phyloP scores from a whole-genome alignment of 1,140 invertebrate species.

The Caerostris darwini region DNA sequence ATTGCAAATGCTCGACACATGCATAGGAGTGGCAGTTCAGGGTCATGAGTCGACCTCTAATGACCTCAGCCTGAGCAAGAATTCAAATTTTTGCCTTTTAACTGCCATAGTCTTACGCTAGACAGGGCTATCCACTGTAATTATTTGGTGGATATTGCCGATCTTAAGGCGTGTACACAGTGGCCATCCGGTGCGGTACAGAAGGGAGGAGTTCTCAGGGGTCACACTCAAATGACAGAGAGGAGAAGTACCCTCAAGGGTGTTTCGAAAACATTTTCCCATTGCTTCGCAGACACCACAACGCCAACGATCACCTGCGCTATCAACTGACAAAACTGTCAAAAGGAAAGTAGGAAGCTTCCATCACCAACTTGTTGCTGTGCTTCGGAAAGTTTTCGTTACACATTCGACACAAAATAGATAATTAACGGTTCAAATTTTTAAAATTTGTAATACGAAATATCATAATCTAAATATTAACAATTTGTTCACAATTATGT shows the following conservation, averaged over 20 bases:
- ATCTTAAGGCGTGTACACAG: slow-evolving; percentile 65
- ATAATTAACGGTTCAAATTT: no score
- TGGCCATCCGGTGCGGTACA: slow-evolving; percentile 42
- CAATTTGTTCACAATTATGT: no score
- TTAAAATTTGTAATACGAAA: no score
- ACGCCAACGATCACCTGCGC: slow-evolving; percentile 26
- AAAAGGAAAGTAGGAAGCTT: background rate
- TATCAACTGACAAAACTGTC: slow-evolving; percentile 52
- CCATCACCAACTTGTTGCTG: background rate
- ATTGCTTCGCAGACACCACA: background rate
- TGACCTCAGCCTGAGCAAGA: slow-evolving; percentile 73
- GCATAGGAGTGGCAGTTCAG: slow-evolving; percentile 75
- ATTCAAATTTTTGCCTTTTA: slow-evolving; percentile 74
- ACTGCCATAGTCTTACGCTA: slow-evolving; percentile 74
- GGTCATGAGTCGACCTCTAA: slow-evolving; percentile 74
- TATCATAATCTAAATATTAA: no score
- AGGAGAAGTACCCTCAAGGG: background rate
- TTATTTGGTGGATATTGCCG: slow-evolving; percentile 68
- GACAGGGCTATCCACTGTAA: slow-evolving; percentile 69
- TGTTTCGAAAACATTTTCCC: slow-evolving; percentile 18
- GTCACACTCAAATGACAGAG: slow-evolving; percentile 59
- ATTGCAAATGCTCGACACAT: slow-evolving; percentile 67
- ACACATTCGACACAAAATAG: no score
- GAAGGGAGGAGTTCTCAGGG: slow-evolving; percentile 47
- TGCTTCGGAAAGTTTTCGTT: background rate